Conservation (phyloP, 2,888 invertebrate genomes). For the Sphecodes monilicornis region DNA sequence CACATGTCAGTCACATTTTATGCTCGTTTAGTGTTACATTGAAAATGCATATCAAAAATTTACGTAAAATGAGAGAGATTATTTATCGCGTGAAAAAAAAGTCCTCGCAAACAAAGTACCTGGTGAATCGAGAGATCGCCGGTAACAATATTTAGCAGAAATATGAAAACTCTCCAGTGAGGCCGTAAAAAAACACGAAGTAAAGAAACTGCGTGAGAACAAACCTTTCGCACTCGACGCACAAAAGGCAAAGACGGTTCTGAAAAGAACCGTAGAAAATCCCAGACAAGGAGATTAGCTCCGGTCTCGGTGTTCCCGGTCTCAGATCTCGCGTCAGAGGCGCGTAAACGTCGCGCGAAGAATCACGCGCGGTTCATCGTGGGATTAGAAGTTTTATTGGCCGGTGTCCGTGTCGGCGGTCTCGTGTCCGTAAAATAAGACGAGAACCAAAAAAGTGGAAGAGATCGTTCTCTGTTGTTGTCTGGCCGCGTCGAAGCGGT, state of each 20-base stretch:
- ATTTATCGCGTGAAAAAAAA: not conserved
- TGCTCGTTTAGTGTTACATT: too few species aligned
- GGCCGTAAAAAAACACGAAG: not conserved
- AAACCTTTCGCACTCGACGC: not conserved
- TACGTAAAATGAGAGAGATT: not conserved
- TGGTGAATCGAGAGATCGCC: not conserved
- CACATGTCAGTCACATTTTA: too few species aligned
- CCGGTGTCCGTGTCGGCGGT: conserved; percentile 23
- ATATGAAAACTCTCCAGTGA: not conserved
- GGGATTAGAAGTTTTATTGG: conserved; percentile 61
- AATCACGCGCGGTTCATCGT: conserved; percentile 51
- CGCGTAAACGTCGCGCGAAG: conserved; percentile 47
- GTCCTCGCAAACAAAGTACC: not conserved
- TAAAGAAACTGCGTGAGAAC: not conserved
- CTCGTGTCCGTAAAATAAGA: conserved; percentile 28
- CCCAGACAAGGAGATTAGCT: conserved; percentile 28
- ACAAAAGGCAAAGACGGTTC: conserved; percentile 4
- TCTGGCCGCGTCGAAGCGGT: not conserved
- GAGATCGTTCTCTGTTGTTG: conserved; percentile 4
- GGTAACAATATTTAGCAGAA: not conserved
- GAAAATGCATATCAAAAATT: not conserved
- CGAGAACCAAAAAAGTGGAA: not conserved
- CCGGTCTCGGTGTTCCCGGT: conserved; percentile 5
- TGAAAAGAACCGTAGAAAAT: conserved; percentile 14
- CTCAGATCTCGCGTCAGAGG: conserved; percentile 25